phyloP scores from a whole-genome alignment of 2,888 invertebrate genomes.

The Autographa gamma region DNA sequence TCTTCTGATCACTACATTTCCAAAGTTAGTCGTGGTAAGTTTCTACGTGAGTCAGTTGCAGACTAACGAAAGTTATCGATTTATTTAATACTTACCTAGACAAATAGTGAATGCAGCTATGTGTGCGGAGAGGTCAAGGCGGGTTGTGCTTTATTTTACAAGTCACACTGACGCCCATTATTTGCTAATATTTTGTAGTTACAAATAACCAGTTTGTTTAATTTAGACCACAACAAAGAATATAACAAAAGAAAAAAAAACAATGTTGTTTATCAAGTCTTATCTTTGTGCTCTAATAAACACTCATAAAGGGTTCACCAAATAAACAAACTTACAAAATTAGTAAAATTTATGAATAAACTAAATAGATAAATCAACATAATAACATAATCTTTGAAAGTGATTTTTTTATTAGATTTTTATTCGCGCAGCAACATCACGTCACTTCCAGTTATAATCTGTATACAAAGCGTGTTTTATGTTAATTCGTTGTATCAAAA shows the following conservation, averaged over 20 bases:
- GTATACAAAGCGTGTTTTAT: slow-evolving; percentile 17
- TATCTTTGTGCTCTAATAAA: slow-evolving; percentile 8
- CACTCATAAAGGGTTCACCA: not conserved
- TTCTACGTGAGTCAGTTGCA: slow-evolving; percentile 29
- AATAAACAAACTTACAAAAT: not conserved
- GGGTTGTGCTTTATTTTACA: slow-evolving; percentile 56
- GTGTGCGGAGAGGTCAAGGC: slow-evolving; percentile 70
- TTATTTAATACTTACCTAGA: slow-evolving; percentile 63
- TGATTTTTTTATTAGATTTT: slow-evolving; percentile 16
- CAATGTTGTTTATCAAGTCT: slow-evolving; percentile 6
- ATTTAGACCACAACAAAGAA: not conserved
- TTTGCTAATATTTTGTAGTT: slow-evolving; percentile 35
- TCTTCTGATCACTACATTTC: not conserved
- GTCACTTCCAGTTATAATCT: slow-evolving; percentile 40
- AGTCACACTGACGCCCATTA: slow-evolving; percentile 38
- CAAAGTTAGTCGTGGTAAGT: not conserved
- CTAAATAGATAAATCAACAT: not conserved
- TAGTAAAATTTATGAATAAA: not conserved
- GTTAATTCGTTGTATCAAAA: slow-evolving; percentile 39
- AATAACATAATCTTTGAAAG: slow-evolving; percentile 12
- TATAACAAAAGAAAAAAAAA: slow-evolving; percentile 2
- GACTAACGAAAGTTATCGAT: slow-evolving; percentile 68
- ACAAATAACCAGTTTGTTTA: slow-evolving; percentile 8
- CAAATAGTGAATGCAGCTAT: slow-evolving; percentile 66
- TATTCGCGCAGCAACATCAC: slow-evolving; percentile 34